phyloP scores from a whole-genome alignment of 2,888 invertebrate genomes.

The Synanthedon vespiformis region DNA sequence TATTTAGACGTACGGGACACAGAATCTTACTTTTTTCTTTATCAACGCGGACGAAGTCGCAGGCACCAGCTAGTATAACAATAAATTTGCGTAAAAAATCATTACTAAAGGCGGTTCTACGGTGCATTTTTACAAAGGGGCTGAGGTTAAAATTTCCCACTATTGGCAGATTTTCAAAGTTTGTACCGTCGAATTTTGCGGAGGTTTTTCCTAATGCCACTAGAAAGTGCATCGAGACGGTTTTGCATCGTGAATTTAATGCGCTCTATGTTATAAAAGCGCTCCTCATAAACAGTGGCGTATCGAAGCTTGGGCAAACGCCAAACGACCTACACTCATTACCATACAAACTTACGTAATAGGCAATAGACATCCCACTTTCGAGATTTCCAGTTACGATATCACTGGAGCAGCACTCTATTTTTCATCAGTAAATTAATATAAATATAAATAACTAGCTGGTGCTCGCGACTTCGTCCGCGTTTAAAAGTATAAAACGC shows the following conservation, averaged over 20 bases:
- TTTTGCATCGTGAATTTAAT: conserved; percentile 12
- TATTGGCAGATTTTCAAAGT: conserved; percentile 18
- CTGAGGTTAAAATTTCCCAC: background rate
- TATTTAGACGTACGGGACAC: too few species aligned
- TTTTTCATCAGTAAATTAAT: too few species aligned
- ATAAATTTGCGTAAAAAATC: too few species aligned
- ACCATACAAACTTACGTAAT: conserved; percentile 4
- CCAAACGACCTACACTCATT: conserved; percentile 17
- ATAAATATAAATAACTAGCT: too few species aligned
- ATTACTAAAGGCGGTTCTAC: too few species aligned
- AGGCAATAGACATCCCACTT: background rate
- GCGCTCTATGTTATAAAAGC: conserved; percentile 11
- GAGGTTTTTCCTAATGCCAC: conserved; percentile 14
- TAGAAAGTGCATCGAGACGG: conserved; percentile 12
- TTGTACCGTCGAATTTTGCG: conserved; percentile 9
- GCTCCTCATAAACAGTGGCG: conserved; percentile 13
- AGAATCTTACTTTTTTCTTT: too few species aligned
- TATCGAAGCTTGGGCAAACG: conserved; percentile 16
- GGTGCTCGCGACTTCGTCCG: too few species aligned
- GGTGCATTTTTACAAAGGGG: background rate
- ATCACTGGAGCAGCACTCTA: background rate
- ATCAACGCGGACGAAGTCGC: too few species aligned
- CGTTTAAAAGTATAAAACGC: too few species aligned
- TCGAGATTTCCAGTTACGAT: background rate
- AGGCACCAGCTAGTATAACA: too few species aligned